Percentiles rank a stretch among this genome's conserved stretches.
These are phyloP conservation scores for Crocidura indochinensis DNA, from an alignment of 2,797 vertebrate genomes.

Conservation along the genomic window DNA sequence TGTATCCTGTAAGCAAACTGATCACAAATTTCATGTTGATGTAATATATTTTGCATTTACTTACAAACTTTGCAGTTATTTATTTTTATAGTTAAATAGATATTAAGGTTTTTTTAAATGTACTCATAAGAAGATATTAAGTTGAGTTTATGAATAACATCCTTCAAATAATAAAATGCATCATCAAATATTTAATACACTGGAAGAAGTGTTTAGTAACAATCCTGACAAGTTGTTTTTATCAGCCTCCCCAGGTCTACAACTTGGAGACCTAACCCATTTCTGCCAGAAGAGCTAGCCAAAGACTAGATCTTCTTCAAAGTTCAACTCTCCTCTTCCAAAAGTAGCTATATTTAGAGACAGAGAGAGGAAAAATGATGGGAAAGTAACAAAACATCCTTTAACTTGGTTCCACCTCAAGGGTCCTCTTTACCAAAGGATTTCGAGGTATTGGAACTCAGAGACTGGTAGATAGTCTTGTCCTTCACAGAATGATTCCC, in stretches of 20 bases:
- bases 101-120: neutral
- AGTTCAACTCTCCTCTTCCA: slow-evolving; percentile 32
- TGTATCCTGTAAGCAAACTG: neutral
- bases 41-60: neutral
- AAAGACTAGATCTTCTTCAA: neutral
- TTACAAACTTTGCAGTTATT: neutral
- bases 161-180: slow-evolving; percentile 40
- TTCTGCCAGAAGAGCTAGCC: neutral
- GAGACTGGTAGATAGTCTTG: neutral
- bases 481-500: neutral
- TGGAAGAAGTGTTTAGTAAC: neutral
- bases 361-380: neutral
- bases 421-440: neutral
- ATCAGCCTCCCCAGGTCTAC: neutral
- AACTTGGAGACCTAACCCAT: neutral
- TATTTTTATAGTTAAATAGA: slow-evolving; percentile 44
- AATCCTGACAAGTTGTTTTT: neutral
- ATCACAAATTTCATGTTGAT: neutral
- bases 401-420: neutral
- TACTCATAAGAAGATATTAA: neutral
- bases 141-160: slow-evolving; percentile 56
- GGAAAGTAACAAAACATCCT: neutral
- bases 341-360: neutral
- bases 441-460: neutral
- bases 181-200: slow-evolving; percentile 52